Evolutionary conservation across 64 coral and sea anemone species (phyloP).

Genomic region (Montipora efflorescens): DNA sequence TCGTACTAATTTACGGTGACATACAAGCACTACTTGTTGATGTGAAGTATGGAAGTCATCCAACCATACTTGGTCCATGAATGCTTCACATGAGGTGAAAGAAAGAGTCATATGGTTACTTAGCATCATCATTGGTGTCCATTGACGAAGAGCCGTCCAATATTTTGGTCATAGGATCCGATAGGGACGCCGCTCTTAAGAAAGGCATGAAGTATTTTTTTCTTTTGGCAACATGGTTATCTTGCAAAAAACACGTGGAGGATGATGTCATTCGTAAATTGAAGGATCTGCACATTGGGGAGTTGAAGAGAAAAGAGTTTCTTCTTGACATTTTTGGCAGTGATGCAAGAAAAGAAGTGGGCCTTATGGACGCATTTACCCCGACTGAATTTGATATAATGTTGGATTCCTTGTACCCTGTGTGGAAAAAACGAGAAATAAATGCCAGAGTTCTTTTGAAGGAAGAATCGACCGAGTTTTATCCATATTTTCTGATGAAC

Average conservation of each 20-base stretch:
- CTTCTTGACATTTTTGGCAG: constrained; percentile 25
- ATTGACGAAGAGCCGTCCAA: constrained; percentile 35
- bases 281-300: not conserved
- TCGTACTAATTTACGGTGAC: too few species aligned
- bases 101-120: constrained; percentile 40
- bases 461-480: not conserved
- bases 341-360: constrained; percentile 17
- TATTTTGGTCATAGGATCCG: constrained; percentile 29
- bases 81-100: constrained; percentile 54
- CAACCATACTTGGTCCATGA: constrained; percentile 55
- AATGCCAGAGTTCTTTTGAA: not conserved
- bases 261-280: constrained; percentile 2
- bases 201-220: constrained; percentile 18
- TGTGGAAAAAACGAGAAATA: constrained; percentile 19
- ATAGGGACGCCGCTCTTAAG: constrained; percentile 53
- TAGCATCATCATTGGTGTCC: constrained; percentile 45
- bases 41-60: constrained; percentile 22
- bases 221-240: not conserved
- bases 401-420: not conserved
- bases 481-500: not conserved
- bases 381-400: not conserved
- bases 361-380: not conserved
- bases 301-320: not conserved
- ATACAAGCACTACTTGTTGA: constrained; percentile 52
- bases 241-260: constrained; percentile 39